Conservation (phyloP, 2,113 vertebrate species). For the Aptenodytes forsteri region DNA sequence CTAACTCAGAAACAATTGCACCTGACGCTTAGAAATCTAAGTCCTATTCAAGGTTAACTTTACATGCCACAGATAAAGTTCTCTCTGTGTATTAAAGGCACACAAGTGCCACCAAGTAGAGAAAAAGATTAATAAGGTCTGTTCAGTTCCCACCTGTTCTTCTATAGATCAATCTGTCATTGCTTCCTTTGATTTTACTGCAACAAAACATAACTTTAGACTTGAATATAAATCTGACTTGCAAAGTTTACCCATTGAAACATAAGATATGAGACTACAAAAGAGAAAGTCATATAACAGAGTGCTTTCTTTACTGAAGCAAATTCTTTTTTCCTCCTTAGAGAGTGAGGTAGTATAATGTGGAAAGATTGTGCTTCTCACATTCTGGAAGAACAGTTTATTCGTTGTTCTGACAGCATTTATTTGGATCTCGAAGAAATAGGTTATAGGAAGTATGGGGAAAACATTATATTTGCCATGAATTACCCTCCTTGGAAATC, state of each 20-base stretch:
- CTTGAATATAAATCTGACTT: conserved; percentile 58
- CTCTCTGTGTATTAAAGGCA: not conserved
- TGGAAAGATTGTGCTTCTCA: conserved; percentile 25
- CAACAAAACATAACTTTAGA: conserved; percentile 45
- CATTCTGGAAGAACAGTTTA: conserved; percentile 8
- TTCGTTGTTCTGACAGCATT: conserved; percentile 28
- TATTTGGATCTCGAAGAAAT: not conserved
- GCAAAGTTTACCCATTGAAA: conserved; percentile 56
- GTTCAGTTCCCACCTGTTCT: conserved; percentile 36
- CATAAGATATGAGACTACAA: conserved; percentile 17
- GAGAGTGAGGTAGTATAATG: conserved; percentile 13
- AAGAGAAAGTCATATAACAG: conserved; percentile 5
- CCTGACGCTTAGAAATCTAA: not conserved
- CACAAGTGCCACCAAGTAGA: not conserved
- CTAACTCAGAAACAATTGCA: not conserved
- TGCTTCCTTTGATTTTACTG: conserved; percentile 44
- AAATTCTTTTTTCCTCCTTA: not conserved
- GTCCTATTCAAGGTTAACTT: not conserved
- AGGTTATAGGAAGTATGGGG: not conserved
- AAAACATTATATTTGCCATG: not conserved
- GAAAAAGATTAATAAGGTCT: conserved; percentile 33
- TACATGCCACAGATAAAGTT: not conserved
- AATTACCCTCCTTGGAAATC: not conserved
- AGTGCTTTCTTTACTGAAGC: conserved; percentile 19
- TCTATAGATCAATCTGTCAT: conserved; percentile 39